Percentiles rank a stretch among this genome's conserved stretches.
Conservation (phyloP, 2,888 invertebrate species). For the Odontocolon sp. region DNA sequence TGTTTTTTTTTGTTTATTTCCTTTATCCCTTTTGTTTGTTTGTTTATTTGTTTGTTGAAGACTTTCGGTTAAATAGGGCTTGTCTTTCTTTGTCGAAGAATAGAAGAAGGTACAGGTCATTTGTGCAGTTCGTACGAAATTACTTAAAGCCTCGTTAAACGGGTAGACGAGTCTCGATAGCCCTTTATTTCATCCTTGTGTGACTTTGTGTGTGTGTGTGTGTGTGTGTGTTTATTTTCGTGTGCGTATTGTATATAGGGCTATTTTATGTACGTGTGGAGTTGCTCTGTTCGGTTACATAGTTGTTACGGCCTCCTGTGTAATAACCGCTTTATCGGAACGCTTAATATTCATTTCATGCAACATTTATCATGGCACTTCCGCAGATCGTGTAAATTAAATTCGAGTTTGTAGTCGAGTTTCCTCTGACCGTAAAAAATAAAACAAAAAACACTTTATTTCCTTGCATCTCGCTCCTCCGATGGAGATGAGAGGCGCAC, state of each 20-base stretch:
- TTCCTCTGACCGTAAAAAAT: neutral
- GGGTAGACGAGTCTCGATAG: constrained; percentile 10
- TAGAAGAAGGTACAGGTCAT: constrained; percentile 70
- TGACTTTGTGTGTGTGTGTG: neutral
- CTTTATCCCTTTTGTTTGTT: constrained; percentile 57
- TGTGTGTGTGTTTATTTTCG: constrained; percentile 7
- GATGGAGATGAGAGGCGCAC: neutral
- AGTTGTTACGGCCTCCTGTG: constrained; percentile 45
- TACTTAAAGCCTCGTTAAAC: constrained; percentile 43
- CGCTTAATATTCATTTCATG: constrained; percentile 72
- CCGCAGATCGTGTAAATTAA: constrained; percentile 9
- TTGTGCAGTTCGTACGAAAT: constrained; percentile 59
- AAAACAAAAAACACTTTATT: too few relatives aligned
- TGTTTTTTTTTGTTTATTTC: constrained; percentile 61
- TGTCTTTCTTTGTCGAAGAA: constrained; percentile 66
- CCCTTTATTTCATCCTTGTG: neutral
- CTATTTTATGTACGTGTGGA: neutral
- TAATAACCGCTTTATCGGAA: constrained; percentile 65
- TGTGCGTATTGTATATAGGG: neutral
- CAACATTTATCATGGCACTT: constrained; percentile 67
- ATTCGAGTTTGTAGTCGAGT: neutral
- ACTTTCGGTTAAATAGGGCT: constrained; percentile 75
- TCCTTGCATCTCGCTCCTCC: neutral
- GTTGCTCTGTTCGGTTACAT: neutral
- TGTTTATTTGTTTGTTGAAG: constrained; percentile 71